Base-by-base conservation (phyloP, 2,888 invertebrate species). In the Sinodicranocentrus sp. region DNA sequence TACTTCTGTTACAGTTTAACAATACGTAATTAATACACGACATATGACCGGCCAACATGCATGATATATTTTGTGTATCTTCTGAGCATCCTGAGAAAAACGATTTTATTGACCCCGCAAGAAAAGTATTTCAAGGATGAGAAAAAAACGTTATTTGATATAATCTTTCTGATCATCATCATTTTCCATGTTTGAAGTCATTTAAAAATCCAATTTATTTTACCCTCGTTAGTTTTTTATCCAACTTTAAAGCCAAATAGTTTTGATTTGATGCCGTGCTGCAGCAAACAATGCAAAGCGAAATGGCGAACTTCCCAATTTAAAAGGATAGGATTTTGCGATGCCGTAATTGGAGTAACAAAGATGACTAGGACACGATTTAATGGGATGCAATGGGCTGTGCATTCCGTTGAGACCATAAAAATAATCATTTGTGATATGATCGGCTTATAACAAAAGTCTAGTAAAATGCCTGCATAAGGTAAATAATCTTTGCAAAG, bases 351-450 rank as follows among this genome's bases (percentile, higher is more conserved):
- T 39, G 5, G 6, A 39, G 39, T 13, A 39, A 8, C 39, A 39
- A 39, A 52, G 52, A 52, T 52, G 52, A 17, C 52, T 52, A 52
- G 52, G 52, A 17, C 52, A 52, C 52, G 52, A 52, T 52, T 52
- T 52, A 52, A 52, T 19, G 8, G 19, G 19, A 17, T 52, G 52
- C 52, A 52, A 8, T 1, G 19, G 1, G 19, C 52, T 19, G 19
- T 17, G 19, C 52, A n/a, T 52, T 52, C 17, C 19, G 39, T 13
- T 39, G 39, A 5, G 6, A 39, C 13, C 5, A 39, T 39, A 39
- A 39, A n/a, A n/a, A n/a, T n/a, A n/a, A n/a, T n/a, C n/a, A n/a
- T n/a, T 71, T 57, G 54, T 52, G 33, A 57, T 71, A 5, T 13
- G 39, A 39, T 39, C 13, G 13, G 13, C 39, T 39, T 39, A 39